A percentile compares a stretch with the other conserved stretches of the same genome.
Evolutionary conservation across 2,888 invertebrate genomes (phyloP).

Genomic region (Drosophila koepferae): DNA sequence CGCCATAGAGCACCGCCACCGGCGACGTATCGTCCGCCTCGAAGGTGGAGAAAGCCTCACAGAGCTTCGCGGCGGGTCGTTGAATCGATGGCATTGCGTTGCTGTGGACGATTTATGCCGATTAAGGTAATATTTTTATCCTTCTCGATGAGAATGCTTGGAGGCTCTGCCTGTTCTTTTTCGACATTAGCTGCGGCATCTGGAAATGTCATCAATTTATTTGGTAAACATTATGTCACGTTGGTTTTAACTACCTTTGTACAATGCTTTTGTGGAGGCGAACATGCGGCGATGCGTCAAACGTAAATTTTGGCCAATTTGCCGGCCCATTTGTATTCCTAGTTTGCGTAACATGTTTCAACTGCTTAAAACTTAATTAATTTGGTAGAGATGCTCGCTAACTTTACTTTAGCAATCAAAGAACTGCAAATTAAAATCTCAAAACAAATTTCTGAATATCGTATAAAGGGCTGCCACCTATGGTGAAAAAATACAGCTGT

Average conservation of each 20-base stretch:
- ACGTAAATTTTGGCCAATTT: constrained; percentile 47
- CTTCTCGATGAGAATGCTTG: constrained; percentile 86
- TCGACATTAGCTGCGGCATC: constrained; percentile 48
- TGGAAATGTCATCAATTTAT: constrained; percentile 17
- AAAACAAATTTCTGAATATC: constrained; percentile 35
- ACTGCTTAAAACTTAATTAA: constrained; percentile 7
- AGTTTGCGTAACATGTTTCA: constrained; percentile 68
- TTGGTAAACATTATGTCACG: constrained; percentile 61
- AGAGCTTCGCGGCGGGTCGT: constrained; percentile 89
- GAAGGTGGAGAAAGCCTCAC: constrained; percentile 91
- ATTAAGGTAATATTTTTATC: constrained; percentile 90
- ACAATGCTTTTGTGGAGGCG: constrained; percentile 42
- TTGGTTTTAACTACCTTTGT: constrained; percentile 61
- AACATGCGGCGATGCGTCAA: constrained; percentile 55
- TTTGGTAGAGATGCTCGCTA: constrained; percentile 6
- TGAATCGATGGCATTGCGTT: constrained; percentile 93
- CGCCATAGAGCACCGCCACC: constrained; percentile 93
- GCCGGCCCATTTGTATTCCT: constrained; percentile 49
- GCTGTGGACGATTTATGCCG: constrained; percentile 94
- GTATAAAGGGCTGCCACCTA: constrained; percentile 32
- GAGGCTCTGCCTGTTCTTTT: constrained; percentile 23
- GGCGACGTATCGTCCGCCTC: constrained; percentile 90
- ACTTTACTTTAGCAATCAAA: constrained; percentile 5
- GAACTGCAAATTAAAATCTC: constrained; percentile 21
- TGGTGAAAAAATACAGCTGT: background rate